These are phyloP conservation scores for Amia ocellicauda DNA, from an alignment of 2,113 vertebrate genomes.

Conservation along the genomic window DNA sequence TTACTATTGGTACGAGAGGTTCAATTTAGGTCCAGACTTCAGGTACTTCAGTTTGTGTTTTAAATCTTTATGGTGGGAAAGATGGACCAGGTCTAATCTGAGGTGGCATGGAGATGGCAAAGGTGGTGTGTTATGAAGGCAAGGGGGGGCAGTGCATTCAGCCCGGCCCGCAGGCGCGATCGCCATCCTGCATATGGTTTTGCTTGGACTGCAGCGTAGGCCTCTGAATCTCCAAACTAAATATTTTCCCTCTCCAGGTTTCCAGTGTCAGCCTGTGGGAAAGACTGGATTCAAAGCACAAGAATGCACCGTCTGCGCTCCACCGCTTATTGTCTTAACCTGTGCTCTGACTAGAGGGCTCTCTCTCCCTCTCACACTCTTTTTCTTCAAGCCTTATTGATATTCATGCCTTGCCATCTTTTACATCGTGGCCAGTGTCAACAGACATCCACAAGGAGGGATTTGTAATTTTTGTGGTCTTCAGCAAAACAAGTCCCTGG, in stretches of 20 bases:
- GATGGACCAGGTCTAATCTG: too few species aligned
- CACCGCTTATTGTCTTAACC: constrained; percentile 2
- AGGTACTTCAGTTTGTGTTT: too few species aligned
- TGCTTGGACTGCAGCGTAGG: constrained; percentile 39
- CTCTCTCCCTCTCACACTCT: constrained; percentile 1
- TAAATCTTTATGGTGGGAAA: too few species aligned
- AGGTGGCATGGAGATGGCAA: too few species aligned
- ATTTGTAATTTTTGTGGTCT: constrained; percentile 26
- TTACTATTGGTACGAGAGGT: too few species aligned
- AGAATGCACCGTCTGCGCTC: constrained; percentile 37
- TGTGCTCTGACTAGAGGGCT: background rate
- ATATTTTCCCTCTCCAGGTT: constrained; percentile 63
- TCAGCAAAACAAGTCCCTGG: constrained; percentile 45
- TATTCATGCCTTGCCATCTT: constrained; percentile 24
- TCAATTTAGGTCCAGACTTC: too few species aligned
- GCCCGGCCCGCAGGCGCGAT: constrained; percentile 22
- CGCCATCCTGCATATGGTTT: constrained; percentile 38
- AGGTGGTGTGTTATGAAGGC: too few species aligned
- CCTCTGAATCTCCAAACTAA: constrained; percentile 55
- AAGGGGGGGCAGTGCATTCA: constrained; percentile 26
- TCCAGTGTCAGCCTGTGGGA: constrained; percentile 60
- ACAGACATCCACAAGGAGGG: constrained; percentile 32
- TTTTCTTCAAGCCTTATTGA: constrained; percentile 24
- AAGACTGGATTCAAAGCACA: constrained; percentile 42
- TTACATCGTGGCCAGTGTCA: constrained; percentile 43